phyloP scores from a whole-genome alignment of 2,113 vertebrate genomes.

The Grus americana region DNA sequence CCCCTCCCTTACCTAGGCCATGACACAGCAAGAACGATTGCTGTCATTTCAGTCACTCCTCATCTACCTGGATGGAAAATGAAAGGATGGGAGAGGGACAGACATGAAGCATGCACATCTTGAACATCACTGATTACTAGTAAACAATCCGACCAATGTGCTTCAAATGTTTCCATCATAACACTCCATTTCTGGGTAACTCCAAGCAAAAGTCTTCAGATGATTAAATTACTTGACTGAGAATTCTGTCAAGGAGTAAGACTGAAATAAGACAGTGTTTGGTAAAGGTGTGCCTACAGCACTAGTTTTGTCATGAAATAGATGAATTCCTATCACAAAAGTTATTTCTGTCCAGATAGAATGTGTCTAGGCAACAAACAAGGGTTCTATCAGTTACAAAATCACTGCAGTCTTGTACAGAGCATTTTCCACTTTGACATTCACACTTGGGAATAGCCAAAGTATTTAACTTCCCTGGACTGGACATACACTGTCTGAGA shows the following conservation, averaged over 20 bases:
- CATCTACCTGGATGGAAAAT: not conserved
- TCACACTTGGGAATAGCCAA: not conserved
- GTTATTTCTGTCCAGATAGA: not conserved
- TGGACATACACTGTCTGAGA: not conserved
- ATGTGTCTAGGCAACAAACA: not conserved
- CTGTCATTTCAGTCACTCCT: not conserved
- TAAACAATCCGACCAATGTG: not conserved
- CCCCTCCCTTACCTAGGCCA: not conserved
- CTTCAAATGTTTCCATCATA: not conserved
- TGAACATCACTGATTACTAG: not conserved
- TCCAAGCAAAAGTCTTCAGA: not conserved
- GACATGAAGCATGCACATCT: accelerated
- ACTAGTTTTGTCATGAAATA: not conserved
- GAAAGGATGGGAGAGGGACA: not conserved
- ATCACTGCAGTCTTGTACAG: not conserved
- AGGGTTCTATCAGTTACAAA: not conserved
- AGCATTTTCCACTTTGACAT: not conserved
- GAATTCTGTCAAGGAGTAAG: not conserved
- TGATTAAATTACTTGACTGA: not conserved
- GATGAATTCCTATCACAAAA: not conserved
- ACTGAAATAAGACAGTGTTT: not conserved
- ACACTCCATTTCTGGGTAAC: not conserved
- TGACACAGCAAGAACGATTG: not conserved
- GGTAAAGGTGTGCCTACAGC: not conserved
- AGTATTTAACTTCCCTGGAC: not conserved